Percentiles rank a stretch among this genome's conserved stretches.
These are phyloP conservation scores for Arctocebus calabarensis DNA, from an alignment of 2,797 vertebrate genomes.

Conservation along the genomic window DNA sequence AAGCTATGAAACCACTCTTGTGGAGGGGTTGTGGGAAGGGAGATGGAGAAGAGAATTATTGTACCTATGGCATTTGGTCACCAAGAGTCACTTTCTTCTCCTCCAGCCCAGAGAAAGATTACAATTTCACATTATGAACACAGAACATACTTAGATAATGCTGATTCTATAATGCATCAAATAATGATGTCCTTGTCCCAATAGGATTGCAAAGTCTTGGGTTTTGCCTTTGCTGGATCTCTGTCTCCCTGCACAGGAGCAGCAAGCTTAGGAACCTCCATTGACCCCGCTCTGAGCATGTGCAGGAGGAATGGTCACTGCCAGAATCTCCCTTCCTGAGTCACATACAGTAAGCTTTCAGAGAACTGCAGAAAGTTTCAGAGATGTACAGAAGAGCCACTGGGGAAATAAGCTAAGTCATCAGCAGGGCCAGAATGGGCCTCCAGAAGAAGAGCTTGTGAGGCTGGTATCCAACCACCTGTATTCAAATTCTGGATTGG, in stretches of 20 bases:
- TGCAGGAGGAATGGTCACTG: background rate
- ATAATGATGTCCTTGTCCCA: background rate
- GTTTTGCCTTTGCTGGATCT: background rate
- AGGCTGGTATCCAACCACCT: background rate
- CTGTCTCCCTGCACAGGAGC: background rate
- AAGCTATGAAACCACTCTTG: background rate
- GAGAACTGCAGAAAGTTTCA: background rate
- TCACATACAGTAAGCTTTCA: background rate
- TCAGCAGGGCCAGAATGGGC: background rate
- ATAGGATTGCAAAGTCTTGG: background rate
- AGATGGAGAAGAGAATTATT: background rate
- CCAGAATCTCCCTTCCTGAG: background rate
- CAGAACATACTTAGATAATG: background rate
- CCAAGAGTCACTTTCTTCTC: background rate
- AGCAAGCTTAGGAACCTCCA: background rate
- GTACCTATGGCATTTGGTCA: background rate
- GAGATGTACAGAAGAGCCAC: background rate
- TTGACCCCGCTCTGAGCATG: accelerated
- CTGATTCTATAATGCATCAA: background rate
- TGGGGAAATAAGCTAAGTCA: background rate
- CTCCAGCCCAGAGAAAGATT: background rate
- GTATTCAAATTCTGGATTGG: background rate
- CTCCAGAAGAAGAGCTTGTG: background rate
- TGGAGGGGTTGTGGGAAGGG: background rate
- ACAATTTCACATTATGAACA: background rate